Percentiles rank a stretch among this genome's conserved stretches.
Conservation (phyloP, 2,113 vertebrate species). For the Origma solitaria region DNA sequence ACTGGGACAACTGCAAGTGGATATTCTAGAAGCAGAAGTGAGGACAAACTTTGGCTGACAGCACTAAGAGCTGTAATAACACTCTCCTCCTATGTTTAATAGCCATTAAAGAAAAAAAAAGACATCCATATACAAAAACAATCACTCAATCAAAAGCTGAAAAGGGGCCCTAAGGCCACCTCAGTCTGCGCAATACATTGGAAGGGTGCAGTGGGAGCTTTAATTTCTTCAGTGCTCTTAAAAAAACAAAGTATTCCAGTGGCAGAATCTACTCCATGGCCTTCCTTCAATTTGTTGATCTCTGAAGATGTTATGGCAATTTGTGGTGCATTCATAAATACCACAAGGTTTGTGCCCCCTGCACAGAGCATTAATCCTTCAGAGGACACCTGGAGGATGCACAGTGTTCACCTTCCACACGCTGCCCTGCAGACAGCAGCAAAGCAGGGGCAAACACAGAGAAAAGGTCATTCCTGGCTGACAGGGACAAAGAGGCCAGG, state of each 20-base stretch:
- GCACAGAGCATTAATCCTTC: neutral
- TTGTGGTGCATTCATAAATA: neutral
- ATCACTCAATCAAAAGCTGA: neutral
- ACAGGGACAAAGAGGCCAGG: neutral
- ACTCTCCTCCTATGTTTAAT: neutral
- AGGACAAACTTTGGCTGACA: constrained; percentile 32
- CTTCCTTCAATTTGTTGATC: neutral
- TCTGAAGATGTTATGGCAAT: neutral
- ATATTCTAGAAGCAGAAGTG: neutral
- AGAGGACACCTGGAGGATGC: neutral
- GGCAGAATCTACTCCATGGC: neutral
- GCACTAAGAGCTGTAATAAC: neutral
- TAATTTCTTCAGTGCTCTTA: neutral
- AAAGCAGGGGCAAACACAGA: neutral
- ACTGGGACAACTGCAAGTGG: neutral
- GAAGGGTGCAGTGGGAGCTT: neutral
- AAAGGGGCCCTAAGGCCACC: neutral
- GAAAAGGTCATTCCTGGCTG: neutral
- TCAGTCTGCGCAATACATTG: neutral
- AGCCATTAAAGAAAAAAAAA: neutral
- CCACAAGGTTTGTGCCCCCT: neutral
- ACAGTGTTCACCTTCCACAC: neutral
- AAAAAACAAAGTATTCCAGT: neutral
- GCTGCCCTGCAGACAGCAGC: neutral
- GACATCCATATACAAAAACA: neutral